Base-by-base conservation (phyloP, 2,113 vertebrate genomes). In the Sebastes fasciatus region DNA sequence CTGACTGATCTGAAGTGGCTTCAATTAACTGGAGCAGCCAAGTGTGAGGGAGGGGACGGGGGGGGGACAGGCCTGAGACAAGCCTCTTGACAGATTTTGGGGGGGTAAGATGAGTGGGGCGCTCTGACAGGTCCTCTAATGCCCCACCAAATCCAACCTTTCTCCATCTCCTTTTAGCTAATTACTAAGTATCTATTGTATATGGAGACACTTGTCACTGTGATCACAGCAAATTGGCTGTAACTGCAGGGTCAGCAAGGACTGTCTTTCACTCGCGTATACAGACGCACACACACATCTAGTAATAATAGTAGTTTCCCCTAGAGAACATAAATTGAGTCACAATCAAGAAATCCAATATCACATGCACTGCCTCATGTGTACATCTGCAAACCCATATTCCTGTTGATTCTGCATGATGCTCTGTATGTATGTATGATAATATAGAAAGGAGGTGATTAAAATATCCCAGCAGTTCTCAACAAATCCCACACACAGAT, bases 21-120 rank as follows among this genome's bases (percentile, higher is more conserved):
- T 93, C 88, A 93, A 93, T 94, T 93, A 93, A 91, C 84, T 88
- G 77, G 82, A 87, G 92, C 91, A 93, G 86, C 69, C 64, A 58
- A 91, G 93, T 92, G 90, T 90, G 79, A 91, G 90, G 74, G 73
- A 74, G 85, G 85, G 74, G 87, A 74, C 77, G 40, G 42, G 21
- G 54, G 82, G 85, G 78, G 79, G 66, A 52, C 8, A 23, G 72
- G 40, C 58, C 60, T 52, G 21, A 79, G 64, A 88, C 86, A 73
- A 75, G 86, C 65, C 43, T 88, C 66, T 51, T 89, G 88, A 88
- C 91, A 88, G 86, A 76, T 85, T 81, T 80, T 61, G 12, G 26
- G 21, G 52, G 62, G 69, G 16, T 26, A 17, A 54, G 66, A 84
- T 72, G 83, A 88, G 76, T 45, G 49, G 48, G 61, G 42, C 13